A percentile compares a stretch with the other conserved stretches of the same genome.
phyloP scores from a whole-genome alignment of 2,113 vertebrate genomes.

The Condylura cristata region DNA sequence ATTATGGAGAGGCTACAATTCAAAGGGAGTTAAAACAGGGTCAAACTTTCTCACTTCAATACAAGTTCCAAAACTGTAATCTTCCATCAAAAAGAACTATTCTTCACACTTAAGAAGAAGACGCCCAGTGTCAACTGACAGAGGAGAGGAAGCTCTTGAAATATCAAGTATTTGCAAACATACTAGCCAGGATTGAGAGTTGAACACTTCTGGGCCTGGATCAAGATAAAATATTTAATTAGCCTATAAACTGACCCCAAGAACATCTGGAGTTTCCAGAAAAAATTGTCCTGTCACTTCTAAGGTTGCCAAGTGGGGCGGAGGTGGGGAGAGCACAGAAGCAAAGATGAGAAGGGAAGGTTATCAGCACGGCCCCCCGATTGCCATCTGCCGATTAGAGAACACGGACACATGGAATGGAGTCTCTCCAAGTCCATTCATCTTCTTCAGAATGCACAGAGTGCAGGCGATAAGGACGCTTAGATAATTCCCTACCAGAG shows the following conservation, averaged over 20 bases:
- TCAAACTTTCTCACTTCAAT: constrained; percentile 7
- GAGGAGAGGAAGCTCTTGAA: constrained; percentile 61
- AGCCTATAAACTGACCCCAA: constrained; percentile 77
- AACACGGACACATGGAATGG: background rate
- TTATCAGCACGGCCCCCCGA: constrained; percentile 56
- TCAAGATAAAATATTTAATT: constrained; percentile 81
- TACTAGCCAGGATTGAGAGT: constrained; percentile 50
- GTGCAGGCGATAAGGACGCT: background rate
- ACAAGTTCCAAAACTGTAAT: constrained; percentile 24
- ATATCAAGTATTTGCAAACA: constrained; percentile 72
- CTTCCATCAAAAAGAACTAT: constrained; percentile 26
- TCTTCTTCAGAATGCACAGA: constrained; percentile 36
- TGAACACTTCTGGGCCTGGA: constrained; percentile 56
- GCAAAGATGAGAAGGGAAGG: constrained; percentile 69
- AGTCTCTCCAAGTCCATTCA: background rate
- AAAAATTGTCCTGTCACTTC: constrained; percentile 72
- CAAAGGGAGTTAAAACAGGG: background rate
- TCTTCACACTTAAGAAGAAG: constrained; percentile 45
- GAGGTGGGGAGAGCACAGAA: constrained; percentile 41
- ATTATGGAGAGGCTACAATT: background rate
- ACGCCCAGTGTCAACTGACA: constrained; percentile 40
- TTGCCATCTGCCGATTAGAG: constrained; percentile 53
- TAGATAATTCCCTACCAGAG: constrained; percentile 16
- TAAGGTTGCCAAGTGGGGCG: constrained; percentile 26
- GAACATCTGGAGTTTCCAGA: constrained; percentile 69